A percentile compares a stretch with the other conserved stretches of the same genome.
Conservation (phyloP, 2,113 vertebrate genomes). For the Taurulus bubalis region DNA sequence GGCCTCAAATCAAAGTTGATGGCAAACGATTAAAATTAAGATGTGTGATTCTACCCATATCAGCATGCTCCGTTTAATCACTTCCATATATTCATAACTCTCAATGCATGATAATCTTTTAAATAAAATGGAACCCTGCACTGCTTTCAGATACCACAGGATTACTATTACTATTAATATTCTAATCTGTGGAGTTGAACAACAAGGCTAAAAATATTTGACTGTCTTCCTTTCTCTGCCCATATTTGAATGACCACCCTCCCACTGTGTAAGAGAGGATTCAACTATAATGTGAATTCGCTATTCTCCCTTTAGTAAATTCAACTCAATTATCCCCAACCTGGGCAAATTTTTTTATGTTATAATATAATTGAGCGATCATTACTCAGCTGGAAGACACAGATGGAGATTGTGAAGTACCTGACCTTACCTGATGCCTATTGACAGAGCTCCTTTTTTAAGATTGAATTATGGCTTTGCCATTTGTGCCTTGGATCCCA, state of each 20-base stretch:
- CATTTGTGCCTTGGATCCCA: slow-evolving; percentile 74
- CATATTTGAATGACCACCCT: slow-evolving; percentile 56
- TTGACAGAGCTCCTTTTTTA: slow-evolving; percentile 64
- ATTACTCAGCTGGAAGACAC: slow-evolving; percentile 73
- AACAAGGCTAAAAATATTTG: slow-evolving; percentile 40
- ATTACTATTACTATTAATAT: slow-evolving; percentile 54
- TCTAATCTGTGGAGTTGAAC: slow-evolving; percentile 51
- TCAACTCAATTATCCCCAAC: slow-evolving; percentile 67
- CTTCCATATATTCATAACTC: slow-evolving; percentile 23
- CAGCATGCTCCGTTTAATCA: slow-evolving; percentile 25
- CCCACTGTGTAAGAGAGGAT: slow-evolving; percentile 57
- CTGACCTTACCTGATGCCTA: slow-evolving; percentile 76
- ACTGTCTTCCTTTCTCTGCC: slow-evolving; percentile 37
- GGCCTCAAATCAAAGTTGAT: slow-evolving; percentile 14
- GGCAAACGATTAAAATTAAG: not conserved
- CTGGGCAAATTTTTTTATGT: slow-evolving; percentile 56
- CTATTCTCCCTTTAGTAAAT: slow-evolving; percentile 64
- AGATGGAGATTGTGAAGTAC: slow-evolving; percentile 65
- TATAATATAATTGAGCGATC: slow-evolving; percentile 74
- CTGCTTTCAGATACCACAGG: slow-evolving; percentile 38
- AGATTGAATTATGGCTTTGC: slow-evolving; percentile 78
- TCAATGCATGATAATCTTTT: slow-evolving; percentile 27
- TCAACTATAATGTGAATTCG: slow-evolving; percentile 62
- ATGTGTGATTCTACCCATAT: not conserved
- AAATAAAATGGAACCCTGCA: slow-evolving; percentile 10